phyloP scores from a whole-genome alignment of 1,140 invertebrate genomes.

The Hycleus phaleratus region DNA sequence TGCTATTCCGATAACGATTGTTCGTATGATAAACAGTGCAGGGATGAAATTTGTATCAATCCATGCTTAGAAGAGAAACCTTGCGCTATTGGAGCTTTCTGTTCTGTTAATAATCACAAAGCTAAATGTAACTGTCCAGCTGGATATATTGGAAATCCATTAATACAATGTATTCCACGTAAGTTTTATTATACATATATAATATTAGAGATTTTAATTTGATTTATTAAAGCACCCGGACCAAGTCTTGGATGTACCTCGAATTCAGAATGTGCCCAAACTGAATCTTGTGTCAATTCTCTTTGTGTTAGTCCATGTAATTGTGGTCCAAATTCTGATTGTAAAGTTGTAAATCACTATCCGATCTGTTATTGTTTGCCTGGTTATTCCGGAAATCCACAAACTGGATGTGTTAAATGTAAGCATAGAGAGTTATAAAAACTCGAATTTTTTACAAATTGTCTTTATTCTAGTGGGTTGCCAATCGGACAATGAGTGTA shows the following conservation, averaged over 20 bases:
- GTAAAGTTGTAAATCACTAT: slow-evolving; percentile 70
- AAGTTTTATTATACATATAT: slow-evolving; percentile 42
- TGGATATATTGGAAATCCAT: slow-evolving; percentile 67
- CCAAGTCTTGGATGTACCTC: slow-evolving; percentile 63
- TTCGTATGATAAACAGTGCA: slow-evolving; percentile 60
- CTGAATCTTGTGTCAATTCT: slow-evolving; percentile 72
- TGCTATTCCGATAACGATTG: slow-evolving; percentile 74
- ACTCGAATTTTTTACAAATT: not conserved
- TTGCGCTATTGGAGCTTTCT: slow-evolving; percentile 70
- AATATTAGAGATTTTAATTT: not conserved
- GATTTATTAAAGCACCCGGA: slow-evolving; percentile 42
- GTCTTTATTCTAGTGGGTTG: slow-evolving; percentile 44
- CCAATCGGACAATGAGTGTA: slow-evolving; percentile 70
- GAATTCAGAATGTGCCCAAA: slow-evolving; percentile 68
- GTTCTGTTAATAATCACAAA: slow-evolving; percentile 65
- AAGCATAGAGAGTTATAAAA: slow-evolving; percentile 24
- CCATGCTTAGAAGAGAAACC: slow-evolving; percentile 60
- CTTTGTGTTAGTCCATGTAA: slow-evolving; percentile 75
- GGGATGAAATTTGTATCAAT: slow-evolving; percentile 67
- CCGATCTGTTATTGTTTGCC: slow-evolving; percentile 70
- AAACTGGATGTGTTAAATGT: slow-evolving; percentile 69
- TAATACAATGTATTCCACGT: slow-evolving; percentile 66
- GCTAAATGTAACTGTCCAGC: slow-evolving; percentile 72
- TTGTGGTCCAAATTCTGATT: slow-evolving; percentile 75
- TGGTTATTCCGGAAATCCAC: slow-evolving; percentile 75